Evolutionary conservation across 1,140 invertebrate species (phyloP).

Genomic region (Lepidurus packardi): DNA sequence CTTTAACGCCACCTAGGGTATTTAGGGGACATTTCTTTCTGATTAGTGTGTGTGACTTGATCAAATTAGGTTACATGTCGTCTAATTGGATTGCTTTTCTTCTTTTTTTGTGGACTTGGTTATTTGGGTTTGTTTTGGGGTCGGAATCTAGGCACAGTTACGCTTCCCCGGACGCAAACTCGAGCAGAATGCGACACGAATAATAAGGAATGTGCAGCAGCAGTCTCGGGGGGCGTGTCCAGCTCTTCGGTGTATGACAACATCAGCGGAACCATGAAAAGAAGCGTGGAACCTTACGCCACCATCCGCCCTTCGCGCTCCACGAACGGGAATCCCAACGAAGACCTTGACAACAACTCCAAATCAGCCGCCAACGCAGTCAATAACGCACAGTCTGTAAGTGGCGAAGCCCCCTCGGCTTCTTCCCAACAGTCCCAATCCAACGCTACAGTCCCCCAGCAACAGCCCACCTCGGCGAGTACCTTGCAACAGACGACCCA

Average conservation of each 20-base stretch:
- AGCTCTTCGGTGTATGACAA: constrained; percentile 86
- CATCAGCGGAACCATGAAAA: constrained; percentile 50
- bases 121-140: neutral
- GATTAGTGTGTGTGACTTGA: too few relatives aligned
- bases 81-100: neutral
- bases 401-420: neutral
- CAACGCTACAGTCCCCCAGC: constrained; percentile 40
- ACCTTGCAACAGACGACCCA: constrained; percentile 29
- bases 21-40: too few relatives aligned
- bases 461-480: constrained; percentile 34
- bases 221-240: constrained; percentile 56
- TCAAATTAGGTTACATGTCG: neutral
- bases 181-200: constrained; percentile 59
- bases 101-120: neutral
- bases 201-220: constrained; percentile 44
- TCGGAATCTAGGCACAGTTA: constrained; percentile 61
- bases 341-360: constrained; percentile 34
- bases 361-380: constrained; percentile 26
- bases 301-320: constrained; percentile 37
- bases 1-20: too few relatives aligned
- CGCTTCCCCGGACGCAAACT: constrained; percentile 62
- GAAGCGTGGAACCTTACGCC: constrained; percentile 45
- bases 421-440: neutral
- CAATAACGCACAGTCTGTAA: neutral
- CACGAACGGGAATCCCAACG: constrained; percentile 29